Base-by-base conservation (phyloP, 2,888 invertebrate genomes). In the Notocelia uddmanniana region DNA sequence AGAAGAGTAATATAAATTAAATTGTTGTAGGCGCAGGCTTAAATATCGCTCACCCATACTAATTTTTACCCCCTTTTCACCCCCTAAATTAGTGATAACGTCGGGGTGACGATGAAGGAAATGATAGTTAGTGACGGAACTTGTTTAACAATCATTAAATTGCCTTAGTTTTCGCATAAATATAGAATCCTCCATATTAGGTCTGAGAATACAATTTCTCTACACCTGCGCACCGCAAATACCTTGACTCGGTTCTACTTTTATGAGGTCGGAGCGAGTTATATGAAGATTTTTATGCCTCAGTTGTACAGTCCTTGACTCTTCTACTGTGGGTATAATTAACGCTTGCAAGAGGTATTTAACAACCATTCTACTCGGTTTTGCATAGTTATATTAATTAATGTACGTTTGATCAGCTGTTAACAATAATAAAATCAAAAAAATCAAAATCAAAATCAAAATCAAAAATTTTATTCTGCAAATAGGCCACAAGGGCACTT, bases 181-280 rank as follows among this genome's bases (percentile, higher is more conserved):
- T 26, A 26, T 52, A 54, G 54, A 45, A 31, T 54, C 59, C 26
- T 23, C 58, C 52, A 23, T 60, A 48, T 66, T 66, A 54, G 54
- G 59, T 34, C 54, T 59, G 41, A 45, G 54, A 59, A 21, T 50
- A 69, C 19, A 63, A 54, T 64, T 60, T 60, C 59, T 19, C 52
- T 52, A 52, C 66, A 66, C 59, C 59, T 66, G 71, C 59, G 59
- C 45, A 21, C 66, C 66, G 54, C 54, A 31, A 21, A 26, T 58
- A 67, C 66, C 66, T 67, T 67, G 59, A 59, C 66, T 67, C 41
- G 66, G 71, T 54, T 67, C 54, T 55, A 54, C 68, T 67, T 71
- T 71, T 71, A 71, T 60, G 71, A 71, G 66, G 58, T 64, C 63
- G 52, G 19, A 31, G 15, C 58, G 15, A 52, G 59, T 23, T 50